These are phyloP conservation scores for Meiosimyza decipiens DNA, from an alignment of 2,888 invertebrate species.

Conservation along the genomic window DNA sequence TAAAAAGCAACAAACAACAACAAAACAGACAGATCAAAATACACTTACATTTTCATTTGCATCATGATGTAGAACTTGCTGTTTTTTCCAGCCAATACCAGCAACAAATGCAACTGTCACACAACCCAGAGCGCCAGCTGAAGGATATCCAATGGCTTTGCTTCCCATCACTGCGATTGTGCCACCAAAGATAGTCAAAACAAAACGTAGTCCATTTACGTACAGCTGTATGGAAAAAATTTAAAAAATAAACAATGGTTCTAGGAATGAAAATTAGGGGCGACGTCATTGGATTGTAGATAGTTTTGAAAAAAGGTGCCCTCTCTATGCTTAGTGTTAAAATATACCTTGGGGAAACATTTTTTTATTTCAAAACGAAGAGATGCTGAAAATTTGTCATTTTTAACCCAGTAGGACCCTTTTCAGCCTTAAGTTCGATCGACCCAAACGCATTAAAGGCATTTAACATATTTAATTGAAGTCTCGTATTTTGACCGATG, in stretches of 20 bases:
- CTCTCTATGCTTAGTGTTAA: no score
- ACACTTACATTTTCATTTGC: slow-evolving; percentile 59
- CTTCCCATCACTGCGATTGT: slow-evolving; percentile 75
- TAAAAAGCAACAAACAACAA: neutral
- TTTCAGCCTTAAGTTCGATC: no score
- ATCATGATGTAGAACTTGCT: slow-evolving; percentile 55
- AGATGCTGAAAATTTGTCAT: no score
- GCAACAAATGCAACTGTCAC: slow-evolving; percentile 71
- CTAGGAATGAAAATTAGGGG: neutral
- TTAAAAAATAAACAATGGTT: neutral
- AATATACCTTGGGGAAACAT: no score
- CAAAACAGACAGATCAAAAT: slow-evolving; percentile 19
- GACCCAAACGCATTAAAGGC: no score
- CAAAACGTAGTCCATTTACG: slow-evolving; percentile 67
- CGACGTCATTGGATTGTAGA: neutral
- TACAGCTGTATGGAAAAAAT: slow-evolving; percentile 59
- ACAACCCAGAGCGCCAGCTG: slow-evolving; percentile 73
- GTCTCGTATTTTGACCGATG: no score
- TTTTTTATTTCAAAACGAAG: no score
- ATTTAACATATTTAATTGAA: no score
- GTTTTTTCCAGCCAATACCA: slow-evolving; percentile 69
- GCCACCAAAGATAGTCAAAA: slow-evolving; percentile 73
- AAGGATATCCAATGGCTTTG: slow-evolving; percentile 71
- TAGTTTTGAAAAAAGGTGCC: neutral
- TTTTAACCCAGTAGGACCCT: no score